These are phyloP conservation scores for Anaspis maculata DNA, from an alignment of 2,888 invertebrate species.

Conservation along the genomic window DNA sequence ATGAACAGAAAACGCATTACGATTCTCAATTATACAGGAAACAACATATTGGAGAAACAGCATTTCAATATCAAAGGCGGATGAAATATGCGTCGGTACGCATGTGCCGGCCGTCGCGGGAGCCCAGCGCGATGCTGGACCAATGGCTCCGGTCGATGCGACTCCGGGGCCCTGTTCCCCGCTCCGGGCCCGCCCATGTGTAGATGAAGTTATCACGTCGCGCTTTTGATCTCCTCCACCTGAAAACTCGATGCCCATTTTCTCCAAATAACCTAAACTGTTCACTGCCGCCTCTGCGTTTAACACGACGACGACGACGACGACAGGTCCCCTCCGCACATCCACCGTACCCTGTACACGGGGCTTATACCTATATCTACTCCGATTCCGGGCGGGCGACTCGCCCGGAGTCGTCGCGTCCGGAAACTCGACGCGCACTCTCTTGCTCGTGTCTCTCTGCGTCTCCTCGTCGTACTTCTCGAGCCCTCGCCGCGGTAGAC, in stretches of 20 bases:
- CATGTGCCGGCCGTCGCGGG: conserved; percentile 16
- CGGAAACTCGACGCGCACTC: too few species aligned
- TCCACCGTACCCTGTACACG: conserved; percentile 1
- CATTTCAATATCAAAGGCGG: conserved; percentile 38
- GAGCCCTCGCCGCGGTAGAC: too few species aligned
- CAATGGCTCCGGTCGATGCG: conserved; percentile 40
- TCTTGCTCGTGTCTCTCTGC: too few species aligned
- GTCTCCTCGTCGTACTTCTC: too few species aligned
- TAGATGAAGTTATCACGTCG: conserved; percentile 40
- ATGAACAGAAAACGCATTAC: conserved; percentile 32
- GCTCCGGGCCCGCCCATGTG: conserved; percentile 37
- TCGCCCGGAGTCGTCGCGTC: too few species aligned
- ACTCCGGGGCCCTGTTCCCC: conserved; percentile 42
- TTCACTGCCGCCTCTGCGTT: conserved; percentile 7
- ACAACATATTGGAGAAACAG: conserved; percentile 32
- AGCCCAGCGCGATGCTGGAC: conserved; percentile 24
- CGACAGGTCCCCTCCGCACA: conserved; percentile 5
- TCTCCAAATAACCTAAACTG: conserved; percentile 26
- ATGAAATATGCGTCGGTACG: conserved; percentile 32
- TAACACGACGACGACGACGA: conserved; percentile 5
- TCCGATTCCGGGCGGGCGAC: too few species aligned
- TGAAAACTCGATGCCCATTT: conserved; percentile 34
- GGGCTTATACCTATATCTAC: too few species aligned
- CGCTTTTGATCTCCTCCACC: conserved; percentile 33
- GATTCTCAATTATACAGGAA: conserved; percentile 35